Base-by-base conservation (phyloP, 2,888 invertebrate species). In the Hesperia comma region DNA sequence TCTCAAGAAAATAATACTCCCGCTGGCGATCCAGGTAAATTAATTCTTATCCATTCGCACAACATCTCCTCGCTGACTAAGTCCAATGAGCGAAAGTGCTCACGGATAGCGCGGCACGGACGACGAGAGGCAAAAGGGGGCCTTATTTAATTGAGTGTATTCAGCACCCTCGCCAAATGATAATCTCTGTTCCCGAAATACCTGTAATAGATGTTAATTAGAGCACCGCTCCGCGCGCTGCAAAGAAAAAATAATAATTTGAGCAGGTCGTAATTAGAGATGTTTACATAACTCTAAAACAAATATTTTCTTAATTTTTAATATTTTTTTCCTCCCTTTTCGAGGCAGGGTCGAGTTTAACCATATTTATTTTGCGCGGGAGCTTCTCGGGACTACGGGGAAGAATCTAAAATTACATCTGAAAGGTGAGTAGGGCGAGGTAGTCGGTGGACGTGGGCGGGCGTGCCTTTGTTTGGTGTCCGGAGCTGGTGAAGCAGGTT, bases 121-220 rank as follows among this genome's bases (percentile, higher is more conserved):
- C 57, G 49, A 62, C 68, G 63, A 63, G 63, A 55, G 21, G 51
- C 32, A 67, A 62, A 55, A 49, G 66, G 66, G 67, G 72, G 79
- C 80, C 81, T 83, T 85, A 83, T 86, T 88, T 90, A 91, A 92
- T 91, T 91, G 90, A 91, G 91, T 91, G 90, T 90, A 90, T 88
- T 90, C 90, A 90, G 87, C 84, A 79, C 89, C 88, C 90, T 88
- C 83, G 84, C 88, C 84, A 84, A 89, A 90, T 90, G 88, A 88
- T 88, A 89, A 88, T 88, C 86, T 85, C 87, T 85, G 86, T 86
- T 87, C 84, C 87, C 81, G 81, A 88, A 89, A 89, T 91, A 90
- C 90, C 89, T 89, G 88, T 88, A 92, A 90, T 91, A 90, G 90
- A 92, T 88, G 91, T 90, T 91, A 91, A 92, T 92, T 91, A 91